Base-by-base conservation (phyloP, 2,113 vertebrate species). In the Ivindomyrus marchei region DNA sequence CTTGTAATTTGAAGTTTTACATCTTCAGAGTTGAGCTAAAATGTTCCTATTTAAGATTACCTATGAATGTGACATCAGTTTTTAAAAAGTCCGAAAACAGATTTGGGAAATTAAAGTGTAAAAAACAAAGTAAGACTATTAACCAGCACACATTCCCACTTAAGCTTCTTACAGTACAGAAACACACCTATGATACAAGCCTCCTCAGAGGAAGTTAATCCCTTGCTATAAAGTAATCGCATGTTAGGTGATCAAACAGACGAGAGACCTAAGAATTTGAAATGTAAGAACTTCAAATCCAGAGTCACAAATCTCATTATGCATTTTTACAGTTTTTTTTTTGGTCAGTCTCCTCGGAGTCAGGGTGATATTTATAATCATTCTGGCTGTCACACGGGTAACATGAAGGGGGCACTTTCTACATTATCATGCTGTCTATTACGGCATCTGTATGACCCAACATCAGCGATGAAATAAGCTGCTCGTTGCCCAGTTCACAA, bases 161-260 rank as follows among this genome's bases (percentile, higher is more conserved):
- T 96, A 95, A 96, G 94, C 95, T 92, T 94, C 95, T 96, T 96
- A 96, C 83, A 62, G 90, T 91, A 92, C 91, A 92, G 92, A 95
- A 94, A 95, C 95, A 94, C 95, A 96, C 95, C 95, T 95, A 92
- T 92, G 92, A 92, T 93, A 94, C 92, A 93, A 91, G 93, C 90
- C 93, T 90, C 91, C 95, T 94, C 92, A 89, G 93, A 89, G n/a
- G 92, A 92, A 92, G 90, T 90, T 95, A 96, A 96, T 96, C 94
- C 94, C 36, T 36, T 90, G 88, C 92, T 93, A 89, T 90, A 93
- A 92, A 93, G 42, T 95, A 95, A 96, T 96, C 94, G 93, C 70
- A 6, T 94, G 94, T 95, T 94, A 93, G 93, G 93, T 95, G 95
- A 96, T 96, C 95, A 96, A 96, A 96, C 94, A 91, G 92, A 93